Base-by-base conservation (phyloP, 2,113 vertebrate genomes). In the crab-eating macaque (Macaca fascicularis) region DNA sequence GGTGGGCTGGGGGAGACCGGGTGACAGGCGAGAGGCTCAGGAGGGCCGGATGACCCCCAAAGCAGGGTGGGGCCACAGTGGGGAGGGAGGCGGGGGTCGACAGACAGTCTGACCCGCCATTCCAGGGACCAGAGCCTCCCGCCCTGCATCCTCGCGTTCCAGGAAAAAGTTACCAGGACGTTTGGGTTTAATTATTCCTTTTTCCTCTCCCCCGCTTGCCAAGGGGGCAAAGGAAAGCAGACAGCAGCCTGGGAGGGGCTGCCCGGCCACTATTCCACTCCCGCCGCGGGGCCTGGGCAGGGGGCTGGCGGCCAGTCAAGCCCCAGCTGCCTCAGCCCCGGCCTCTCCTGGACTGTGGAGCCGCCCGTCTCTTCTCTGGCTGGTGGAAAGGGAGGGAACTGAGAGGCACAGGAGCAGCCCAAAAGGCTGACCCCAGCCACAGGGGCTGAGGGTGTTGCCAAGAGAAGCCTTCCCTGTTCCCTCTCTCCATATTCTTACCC, bases 201-300 rank as follows among this genome's bases (percentile, higher is more conserved):
- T 98, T 98, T 98, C 97, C 97, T 97, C 95, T 96, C 70, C 80
- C 64, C 27, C 20, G 81, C 92, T 95, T 97, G 97, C 97, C 97
- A 98, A 98, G 93, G 98, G 97, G 98, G 97, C 97, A 96, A 98
- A 93, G 76, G 94, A 96, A 98, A 98, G 97, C 97, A 97, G 98
- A 97, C 94, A 74, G 95, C 95, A 89, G 92, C 72, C 90, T 95
- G 95, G 98, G 97, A 96, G 96, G 96, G 87, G 94, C 96, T 57
- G 45, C 91, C 89, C 59, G 48, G 90, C 95, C 0, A 1, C 76
- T 20, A 59, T 85, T 98, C 92, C 95, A 64, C 55, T 93, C 91
- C 78, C 3, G 3, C 92, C 4, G 10, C 55, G 75, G 95, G 97
- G 97, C 93, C 96, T 95, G 96, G 93, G 92, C 81, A 85, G 93